Evolutionary conservation across 2,797 vertebrate genomes (phyloP).

Genomic region (Catharus ustulatus): DNA sequence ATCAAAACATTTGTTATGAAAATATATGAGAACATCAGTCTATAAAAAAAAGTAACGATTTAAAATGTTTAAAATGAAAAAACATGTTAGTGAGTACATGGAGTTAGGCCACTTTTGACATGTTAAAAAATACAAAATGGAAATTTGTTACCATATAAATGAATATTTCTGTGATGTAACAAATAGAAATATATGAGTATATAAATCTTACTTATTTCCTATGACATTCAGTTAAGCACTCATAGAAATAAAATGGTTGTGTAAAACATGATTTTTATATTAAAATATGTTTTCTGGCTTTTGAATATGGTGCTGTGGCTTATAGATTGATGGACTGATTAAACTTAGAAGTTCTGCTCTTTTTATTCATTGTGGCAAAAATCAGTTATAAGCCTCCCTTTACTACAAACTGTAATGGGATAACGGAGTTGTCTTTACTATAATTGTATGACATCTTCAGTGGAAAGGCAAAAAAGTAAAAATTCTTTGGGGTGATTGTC

Average conservation of each 20-base stretch:
- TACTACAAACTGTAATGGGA: neutral
- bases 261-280: neutral
- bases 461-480: neutral
- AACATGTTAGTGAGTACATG: constrained; percentile 1
- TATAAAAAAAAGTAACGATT: constrained; percentile 54
- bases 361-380: neutral
- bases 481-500: neutral
- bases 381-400: neutral
- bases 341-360: neutral
- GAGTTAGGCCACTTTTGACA: constrained; percentile 36
- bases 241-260: neutral
- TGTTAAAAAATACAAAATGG: neutral
- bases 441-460: neutral
- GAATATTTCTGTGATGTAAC: neutral
- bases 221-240: neutral
- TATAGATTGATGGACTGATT: neutral
- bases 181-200: neutral
- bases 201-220: neutral
- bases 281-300: neutral
- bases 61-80: constrained; percentile 59
- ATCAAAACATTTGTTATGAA: constrained; percentile 62
- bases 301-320: neutral
- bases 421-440: neutral
- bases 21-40: constrained; percentile 42
- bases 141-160: constrained; percentile 5